phyloP scores from a whole-genome alignment of 2,797 vertebrate genomes.

The Protosalanx chinensis region DNA sequence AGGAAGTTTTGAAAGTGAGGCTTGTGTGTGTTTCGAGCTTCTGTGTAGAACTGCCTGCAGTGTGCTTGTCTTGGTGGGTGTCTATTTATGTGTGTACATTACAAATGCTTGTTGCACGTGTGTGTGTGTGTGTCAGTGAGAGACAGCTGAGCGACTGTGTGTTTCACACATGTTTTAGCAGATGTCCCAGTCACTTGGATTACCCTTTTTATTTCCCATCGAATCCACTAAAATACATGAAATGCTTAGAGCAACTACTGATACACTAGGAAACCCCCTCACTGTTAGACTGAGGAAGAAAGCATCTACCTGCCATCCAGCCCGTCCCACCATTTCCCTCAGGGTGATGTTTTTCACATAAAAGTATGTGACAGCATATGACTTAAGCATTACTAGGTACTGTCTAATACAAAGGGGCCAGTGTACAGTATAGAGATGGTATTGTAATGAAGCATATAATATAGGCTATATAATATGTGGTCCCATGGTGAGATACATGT shows the following conservation, averaged over 20 bases:
- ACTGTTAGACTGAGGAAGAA: neutral
- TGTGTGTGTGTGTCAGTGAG: neutral
- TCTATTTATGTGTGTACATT: conserved; percentile 3
- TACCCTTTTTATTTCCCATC: neutral
- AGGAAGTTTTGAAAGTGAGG: conserved; percentile 25
- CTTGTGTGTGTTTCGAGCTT: conserved; percentile 18
- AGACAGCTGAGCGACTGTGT: neutral
- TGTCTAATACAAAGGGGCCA: conserved; percentile 17
- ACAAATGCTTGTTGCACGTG: neutral
- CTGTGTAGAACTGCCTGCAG: neutral
- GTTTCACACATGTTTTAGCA: neutral
- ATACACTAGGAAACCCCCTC: neutral
- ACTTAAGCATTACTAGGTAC: neutral
- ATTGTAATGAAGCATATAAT: conserved; percentile 28
- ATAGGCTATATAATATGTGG: conserved; percentile 5
- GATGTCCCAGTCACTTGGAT: neutral
- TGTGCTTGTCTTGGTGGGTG: conserved; percentile 9
- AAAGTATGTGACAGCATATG: neutral
- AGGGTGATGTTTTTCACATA: neutral
- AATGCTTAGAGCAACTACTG: neutral
- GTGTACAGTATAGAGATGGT: conserved; percentile 11
- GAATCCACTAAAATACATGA: neutral
- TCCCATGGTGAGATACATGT: conserved; percentile 21
- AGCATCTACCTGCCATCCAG: neutral
- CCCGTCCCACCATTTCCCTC: neutral